Conservation (phyloP, 2,888 invertebrate genomes). For the Chrysolina oricalcia region DNA sequence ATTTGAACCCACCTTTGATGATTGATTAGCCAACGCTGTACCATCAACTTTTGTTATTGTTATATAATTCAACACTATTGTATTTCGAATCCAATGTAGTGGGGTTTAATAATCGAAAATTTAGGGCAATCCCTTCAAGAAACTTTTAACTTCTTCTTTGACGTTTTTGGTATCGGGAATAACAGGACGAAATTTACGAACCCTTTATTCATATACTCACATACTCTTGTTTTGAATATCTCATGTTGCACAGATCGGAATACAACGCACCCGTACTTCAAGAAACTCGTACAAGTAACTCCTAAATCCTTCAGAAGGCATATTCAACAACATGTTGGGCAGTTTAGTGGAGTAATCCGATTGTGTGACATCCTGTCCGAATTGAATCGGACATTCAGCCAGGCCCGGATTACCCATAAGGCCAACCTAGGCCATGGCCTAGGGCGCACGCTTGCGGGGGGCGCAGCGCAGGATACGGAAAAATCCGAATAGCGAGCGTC, state of each 20-base stretch:
- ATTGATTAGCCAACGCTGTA: no score
- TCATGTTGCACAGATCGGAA: neutral
- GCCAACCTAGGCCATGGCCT: neutral
- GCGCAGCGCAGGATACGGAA: neutral
- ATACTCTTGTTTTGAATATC: neutral
- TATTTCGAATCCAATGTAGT: no score
- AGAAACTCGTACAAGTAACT: neutral
- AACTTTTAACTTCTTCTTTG: no score
- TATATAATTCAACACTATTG: no score
- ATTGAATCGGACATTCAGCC: conserved; percentile 36
- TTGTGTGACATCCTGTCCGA: conserved; percentile 51
- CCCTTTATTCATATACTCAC: neutral
- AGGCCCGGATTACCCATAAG: no score
- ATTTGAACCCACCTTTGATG: no score
- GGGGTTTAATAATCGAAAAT: no score
- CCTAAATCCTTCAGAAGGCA: conserved; percentile 10
- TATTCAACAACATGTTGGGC: conserved; percentile 53
- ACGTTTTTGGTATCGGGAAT: no score
- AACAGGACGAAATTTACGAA: no score
- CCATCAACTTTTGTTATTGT: no score
- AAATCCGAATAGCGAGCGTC: no score
- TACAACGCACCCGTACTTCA: neutral
- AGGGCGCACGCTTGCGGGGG: neutral
- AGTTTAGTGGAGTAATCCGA: conserved; percentile 55
- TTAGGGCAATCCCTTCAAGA: no score